Conservation (phyloP, 2,797 vertebrate species). For the Halcyon leucocephala region DNA sequence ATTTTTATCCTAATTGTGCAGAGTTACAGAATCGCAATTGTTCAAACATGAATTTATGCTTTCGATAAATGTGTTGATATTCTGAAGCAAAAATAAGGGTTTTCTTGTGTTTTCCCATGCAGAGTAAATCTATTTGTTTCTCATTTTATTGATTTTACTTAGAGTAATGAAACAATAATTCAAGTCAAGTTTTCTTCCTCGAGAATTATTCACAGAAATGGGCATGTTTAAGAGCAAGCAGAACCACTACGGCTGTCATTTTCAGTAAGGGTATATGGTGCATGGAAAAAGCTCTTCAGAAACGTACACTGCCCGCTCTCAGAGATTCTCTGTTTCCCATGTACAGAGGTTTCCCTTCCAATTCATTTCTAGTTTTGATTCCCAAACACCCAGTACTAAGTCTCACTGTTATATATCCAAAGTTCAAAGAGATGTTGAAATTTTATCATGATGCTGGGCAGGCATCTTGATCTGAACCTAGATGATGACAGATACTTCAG, state of each 20-base stretch:
- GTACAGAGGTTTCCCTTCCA: background rate
- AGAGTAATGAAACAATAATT: background rate
- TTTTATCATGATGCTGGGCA: background rate
- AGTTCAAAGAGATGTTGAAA: background rate
- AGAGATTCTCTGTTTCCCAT: background rate
- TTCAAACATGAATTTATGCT: background rate
- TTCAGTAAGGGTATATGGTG: background rate
- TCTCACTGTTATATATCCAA: background rate
- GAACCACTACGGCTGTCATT: background rate
- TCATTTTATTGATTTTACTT: background rate
- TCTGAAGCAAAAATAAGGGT: background rate
- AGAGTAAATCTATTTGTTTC: background rate
- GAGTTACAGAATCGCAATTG: background rate
- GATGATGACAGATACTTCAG: background rate
- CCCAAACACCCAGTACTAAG: background rate
- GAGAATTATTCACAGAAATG: background rate
- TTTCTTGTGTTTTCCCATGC: background rate
- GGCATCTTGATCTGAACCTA: background rate
- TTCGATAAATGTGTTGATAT: background rate
- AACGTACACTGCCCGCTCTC: fast-evolving
- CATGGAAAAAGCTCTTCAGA: background rate
- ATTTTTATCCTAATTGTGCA: background rate
- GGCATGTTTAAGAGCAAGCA: background rate
- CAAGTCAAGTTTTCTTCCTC: background rate
- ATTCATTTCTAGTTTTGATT: background rate